A percentile compares a stretch with the other conserved stretches of the same genome.
Conservation (phyloP, 2,113 vertebrate genomes). For the Mobula hypostoma region DNA sequence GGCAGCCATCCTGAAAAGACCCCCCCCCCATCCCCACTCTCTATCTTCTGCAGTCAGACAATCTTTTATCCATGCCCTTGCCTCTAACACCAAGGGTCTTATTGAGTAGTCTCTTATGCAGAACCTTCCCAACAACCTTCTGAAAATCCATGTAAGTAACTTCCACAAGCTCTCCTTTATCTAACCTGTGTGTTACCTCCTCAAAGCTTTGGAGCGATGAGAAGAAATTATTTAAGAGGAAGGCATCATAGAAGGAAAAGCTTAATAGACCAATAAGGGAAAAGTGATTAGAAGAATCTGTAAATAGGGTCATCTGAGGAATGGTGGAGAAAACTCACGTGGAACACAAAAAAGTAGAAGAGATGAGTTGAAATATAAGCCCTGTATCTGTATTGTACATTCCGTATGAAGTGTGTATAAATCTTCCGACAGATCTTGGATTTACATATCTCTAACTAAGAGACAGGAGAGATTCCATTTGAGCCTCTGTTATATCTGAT, state of each 20-base stretch:
- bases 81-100: no score
- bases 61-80: no score
- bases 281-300: not conserved
- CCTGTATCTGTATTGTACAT: not conserved
- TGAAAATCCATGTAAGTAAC: no score
- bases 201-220: no score
- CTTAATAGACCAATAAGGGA: not conserved
- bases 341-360: not conserved
- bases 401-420: not conserved
- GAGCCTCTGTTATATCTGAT: not conserved
- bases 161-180: no score
- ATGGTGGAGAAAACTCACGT: not conserved
- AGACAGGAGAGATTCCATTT: no score
- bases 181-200: no score
- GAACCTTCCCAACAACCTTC: no score
- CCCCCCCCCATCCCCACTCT: no score
- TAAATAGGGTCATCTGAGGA: not conserved
- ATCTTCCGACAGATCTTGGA: not conserved
- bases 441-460: not conserved
- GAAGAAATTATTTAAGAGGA: not conserved
- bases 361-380: not conserved
- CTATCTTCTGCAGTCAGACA: no score
- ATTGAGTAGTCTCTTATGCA: no score
- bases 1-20: no score
- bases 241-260: not conserved